These are phyloP conservation scores for Canis aureus DNA, from an alignment of 2,113 vertebrate genomes.

Conservation along the genomic window DNA sequence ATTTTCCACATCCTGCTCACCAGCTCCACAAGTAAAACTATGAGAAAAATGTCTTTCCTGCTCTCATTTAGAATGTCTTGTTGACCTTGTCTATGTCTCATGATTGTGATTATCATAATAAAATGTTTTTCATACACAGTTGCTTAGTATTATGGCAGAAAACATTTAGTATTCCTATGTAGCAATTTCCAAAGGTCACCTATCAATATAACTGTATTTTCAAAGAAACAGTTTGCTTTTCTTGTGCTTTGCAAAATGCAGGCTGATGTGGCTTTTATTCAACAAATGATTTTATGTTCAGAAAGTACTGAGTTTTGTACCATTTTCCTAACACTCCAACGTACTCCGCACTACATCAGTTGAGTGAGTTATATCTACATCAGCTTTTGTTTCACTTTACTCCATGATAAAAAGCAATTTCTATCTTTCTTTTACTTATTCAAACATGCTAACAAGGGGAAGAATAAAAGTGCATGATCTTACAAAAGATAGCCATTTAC, in stretches of 20 bases:
- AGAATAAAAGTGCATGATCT: neutral
- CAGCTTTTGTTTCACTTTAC: neutral
- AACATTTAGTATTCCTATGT: neutral
- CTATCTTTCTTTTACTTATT: neutral
- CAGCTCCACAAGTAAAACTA: neutral
- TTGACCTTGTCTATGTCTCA: neutral
- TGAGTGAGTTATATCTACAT: neutral
- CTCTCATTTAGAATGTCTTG: neutral
- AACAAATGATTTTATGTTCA: neutral
- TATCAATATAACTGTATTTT: neutral
- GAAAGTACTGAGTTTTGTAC: neutral
- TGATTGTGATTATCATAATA: neutral
- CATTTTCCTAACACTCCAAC: neutral
- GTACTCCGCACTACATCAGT: neutral
- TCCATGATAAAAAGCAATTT: neutral
- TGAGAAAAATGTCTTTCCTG: neutral
- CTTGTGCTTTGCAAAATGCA: neutral
- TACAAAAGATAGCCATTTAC: neutral
- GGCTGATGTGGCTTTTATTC: neutral
- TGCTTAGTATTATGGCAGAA: neutral
- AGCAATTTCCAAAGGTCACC: neutral
- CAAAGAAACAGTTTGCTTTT: neutral
- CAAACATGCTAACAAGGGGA: neutral
- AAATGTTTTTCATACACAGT: neutral
- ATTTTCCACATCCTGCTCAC: neutral